A percentile compares a stretch with the other conserved stretches of the same genome.
Conservation (phyloP, 2,888 invertebrate genomes). For the Agrenia bidenticulata region DNA sequence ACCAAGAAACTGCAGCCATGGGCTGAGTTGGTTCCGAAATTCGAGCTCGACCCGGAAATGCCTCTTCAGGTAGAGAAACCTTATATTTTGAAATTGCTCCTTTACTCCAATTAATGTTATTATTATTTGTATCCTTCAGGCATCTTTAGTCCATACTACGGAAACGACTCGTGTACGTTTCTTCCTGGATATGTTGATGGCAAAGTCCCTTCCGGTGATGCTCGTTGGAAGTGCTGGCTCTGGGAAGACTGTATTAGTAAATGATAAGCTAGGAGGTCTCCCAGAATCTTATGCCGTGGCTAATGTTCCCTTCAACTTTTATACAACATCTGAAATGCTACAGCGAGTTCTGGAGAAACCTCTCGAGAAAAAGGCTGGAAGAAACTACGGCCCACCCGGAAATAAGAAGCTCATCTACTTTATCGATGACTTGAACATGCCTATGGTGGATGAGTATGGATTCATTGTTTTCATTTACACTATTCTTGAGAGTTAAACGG, state of each 20-base stretch:
- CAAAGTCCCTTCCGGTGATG: conserved; percentile 88
- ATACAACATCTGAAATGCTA: conserved; percentile 91
- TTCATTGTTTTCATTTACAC: no score
- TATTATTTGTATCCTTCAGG: conserved; percentile 60
- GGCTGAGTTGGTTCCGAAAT: conserved; percentile 85
- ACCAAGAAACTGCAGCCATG: conserved; percentile 86
- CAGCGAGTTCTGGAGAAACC: conserved; percentile 92
- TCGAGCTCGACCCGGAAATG: conserved; percentile 86
- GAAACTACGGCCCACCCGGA: conserved; percentile 94
- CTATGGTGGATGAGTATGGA: conserved; percentile 82
- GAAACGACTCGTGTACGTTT: conserved; percentile 88
- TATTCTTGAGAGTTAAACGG: no score
- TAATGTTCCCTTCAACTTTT: conserved; percentile 94
- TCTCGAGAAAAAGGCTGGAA: conserved; percentile 92
- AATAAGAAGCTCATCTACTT: conserved; percentile 91
- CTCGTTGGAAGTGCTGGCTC: conserved; percentile 85
- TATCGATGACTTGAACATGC: conserved; percentile 98
- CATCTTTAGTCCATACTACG: conserved; percentile 86
- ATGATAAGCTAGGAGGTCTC: conserved; percentile 75
- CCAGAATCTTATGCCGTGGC: conserved; percentile 84
- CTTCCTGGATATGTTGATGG: conserved; percentile 86
- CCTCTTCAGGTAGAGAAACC: conserved; percentile 73
- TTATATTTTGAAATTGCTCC: conserved; percentile 7
- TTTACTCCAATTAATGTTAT: no score
- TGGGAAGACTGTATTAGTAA: conserved; percentile 91